These are phyloP conservation scores for Perca flavescens DNA, from an alignment of 2,113 vertebrate species.

Conservation along the genomic window DNA sequence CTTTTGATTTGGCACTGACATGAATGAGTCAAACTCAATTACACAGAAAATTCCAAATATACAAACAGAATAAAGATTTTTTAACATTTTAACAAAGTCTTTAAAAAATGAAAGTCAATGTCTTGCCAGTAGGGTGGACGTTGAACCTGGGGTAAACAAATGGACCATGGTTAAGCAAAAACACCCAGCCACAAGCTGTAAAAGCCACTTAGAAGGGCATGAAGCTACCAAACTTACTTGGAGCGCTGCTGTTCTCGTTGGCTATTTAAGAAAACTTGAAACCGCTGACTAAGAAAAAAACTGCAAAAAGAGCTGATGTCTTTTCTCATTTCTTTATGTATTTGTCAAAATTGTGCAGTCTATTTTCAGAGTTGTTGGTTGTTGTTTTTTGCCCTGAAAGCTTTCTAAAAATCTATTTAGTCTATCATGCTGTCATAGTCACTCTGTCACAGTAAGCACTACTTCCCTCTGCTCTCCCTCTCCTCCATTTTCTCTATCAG, in stretches of 20 bases:
- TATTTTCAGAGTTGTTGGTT: background rate
- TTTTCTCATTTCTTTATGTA: background rate
- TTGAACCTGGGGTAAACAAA: slow-evolving; percentile 3
- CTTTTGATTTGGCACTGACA: background rate
- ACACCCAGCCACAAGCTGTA: background rate
- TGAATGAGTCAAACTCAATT: background rate
- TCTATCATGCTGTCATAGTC: slow-evolving; percentile 2
- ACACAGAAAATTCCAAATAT: background rate
- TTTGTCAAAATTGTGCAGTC: slow-evolving; percentile 2
- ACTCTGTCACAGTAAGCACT: slow-evolving; percentile 29
- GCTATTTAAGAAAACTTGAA: slow-evolving; percentile 1
- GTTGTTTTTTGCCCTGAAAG: slow-evolving; percentile 7
- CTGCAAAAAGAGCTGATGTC: background rate
- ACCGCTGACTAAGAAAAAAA: background rate
- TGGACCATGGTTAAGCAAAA: background rate
- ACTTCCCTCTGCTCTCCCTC: background rate
- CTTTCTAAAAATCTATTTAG: slow-evolving; percentile 34
- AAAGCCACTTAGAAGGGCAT: background rate
- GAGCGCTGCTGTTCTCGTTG: background rate
- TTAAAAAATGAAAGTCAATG: background rate
- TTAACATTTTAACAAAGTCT: background rate
- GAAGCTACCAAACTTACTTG: background rate
- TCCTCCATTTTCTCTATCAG: background rate
- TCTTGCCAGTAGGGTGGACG: background rate
- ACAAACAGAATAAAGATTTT: background rate